Percentiles rank a stretch among this genome's conserved stretches.
Conservation (phyloP, 2,797 vertebrate species). For the Thripadectes ignobilis region DNA sequence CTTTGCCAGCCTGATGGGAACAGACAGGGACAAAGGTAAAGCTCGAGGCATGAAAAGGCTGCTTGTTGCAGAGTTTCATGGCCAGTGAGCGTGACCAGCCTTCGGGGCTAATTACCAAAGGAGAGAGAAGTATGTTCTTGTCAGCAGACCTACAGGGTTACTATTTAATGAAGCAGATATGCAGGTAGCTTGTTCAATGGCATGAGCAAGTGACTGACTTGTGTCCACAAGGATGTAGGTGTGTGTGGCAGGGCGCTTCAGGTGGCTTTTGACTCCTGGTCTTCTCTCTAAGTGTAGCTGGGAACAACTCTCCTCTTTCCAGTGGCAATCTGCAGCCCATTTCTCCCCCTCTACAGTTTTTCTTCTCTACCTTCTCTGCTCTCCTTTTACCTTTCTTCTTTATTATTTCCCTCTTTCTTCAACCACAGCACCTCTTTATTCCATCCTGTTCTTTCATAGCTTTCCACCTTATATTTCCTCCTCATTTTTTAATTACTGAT, state of each 20-base stretch:
- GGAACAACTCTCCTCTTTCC: background rate
- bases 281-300: background rate
- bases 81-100: constrained; percentile 70
- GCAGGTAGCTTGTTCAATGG: constrained; percentile 44
- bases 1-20: constrained; percentile 19
- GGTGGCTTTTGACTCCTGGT: background rate
- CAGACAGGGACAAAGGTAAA: constrained; percentile 63
- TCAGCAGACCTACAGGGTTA: constrained; percentile 67
- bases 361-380: background rate
- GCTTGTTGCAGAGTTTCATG: constrained; percentile 65
- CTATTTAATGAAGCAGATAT: constrained; percentile 71
- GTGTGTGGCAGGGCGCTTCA: background rate
- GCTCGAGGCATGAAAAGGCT: constrained; percentile 60
- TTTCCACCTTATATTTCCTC: background rate
- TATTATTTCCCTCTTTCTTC: background rate
- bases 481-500: background rate
- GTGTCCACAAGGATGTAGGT: constrained; percentile 5
- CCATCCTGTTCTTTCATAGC: background rate
- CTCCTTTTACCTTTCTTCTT: background rate
- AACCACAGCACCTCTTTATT: background rate
- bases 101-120: constrained; percentile 68
- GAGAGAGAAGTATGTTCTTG: constrained; percentile 65
- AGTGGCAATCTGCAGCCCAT: background rate
- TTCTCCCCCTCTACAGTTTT: background rate
- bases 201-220: constrained; percentile 11